phyloP scores from a whole-genome alignment of 2,888 invertebrate genomes.

The Ethmia dodecea region DNA sequence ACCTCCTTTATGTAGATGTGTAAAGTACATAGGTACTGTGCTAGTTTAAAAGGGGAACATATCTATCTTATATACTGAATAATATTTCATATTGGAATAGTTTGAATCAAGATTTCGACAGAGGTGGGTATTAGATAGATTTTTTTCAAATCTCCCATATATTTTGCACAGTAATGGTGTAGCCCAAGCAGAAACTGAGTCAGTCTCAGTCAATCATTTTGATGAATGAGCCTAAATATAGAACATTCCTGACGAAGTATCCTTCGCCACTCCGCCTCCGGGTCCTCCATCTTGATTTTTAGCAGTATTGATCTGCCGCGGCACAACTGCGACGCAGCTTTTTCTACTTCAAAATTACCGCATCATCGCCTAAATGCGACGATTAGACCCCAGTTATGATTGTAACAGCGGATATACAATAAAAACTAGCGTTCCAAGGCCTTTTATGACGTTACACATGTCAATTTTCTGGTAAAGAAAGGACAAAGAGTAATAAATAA shows the following conservation, averaged over 20 bases:
- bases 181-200: no score
- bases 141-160: no score
- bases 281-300: slow-evolving; percentile 56
- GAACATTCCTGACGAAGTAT: slow-evolving; percentile 23
- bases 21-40: no score
- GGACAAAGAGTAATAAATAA: slow-evolving; percentile 54
- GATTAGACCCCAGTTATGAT: background rate
- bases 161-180: no score
- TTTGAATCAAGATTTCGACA: no score
- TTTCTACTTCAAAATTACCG: slow-evolving; percentile 10
- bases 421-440: slow-evolving; percentile 32
- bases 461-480: slow-evolving; percentile 47
- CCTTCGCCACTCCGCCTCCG: slow-evolving; percentile 31
- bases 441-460: slow-evolving; percentile 66
- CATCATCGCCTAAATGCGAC: background rate
- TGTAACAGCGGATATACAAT: slow-evolving; percentile 14
- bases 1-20: no score
- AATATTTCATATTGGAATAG: no score
- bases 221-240: slow-evolving; percentile 36
- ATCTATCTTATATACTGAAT: no score
- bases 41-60: no score
- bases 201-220: slow-evolving; percentile 18
- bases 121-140: no score
- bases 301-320: slow-evolving; percentile 47
- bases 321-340: slow-evolving; percentile 6